Conservation (phyloP, 2,797 vertebrate genomes). For the Buphagus erythrorhynchus region DNA sequence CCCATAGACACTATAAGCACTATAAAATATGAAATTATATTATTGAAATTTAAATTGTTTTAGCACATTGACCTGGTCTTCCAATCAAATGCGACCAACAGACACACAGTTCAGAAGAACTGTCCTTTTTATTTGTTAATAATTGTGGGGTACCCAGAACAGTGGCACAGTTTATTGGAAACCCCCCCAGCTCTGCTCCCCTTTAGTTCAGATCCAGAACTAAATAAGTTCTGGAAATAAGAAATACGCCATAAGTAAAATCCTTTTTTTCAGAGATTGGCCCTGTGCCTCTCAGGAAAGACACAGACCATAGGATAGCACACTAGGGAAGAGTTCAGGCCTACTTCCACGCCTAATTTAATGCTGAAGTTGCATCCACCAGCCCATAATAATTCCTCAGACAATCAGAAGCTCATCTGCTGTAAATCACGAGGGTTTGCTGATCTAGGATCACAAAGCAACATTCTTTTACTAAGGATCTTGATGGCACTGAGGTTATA, state of each 20-base stretch:
- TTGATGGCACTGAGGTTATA: not conserved
- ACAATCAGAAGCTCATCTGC: not conserved
- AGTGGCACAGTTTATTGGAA: not conserved
- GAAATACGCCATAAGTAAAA: not conserved
- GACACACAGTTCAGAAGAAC: not conserved
- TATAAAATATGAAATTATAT: not conserved
- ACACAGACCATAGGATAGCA: not conserved
- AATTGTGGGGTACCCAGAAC: not conserved
- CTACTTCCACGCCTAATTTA: not conserved
- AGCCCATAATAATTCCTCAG: not conserved
- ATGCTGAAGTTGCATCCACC: not conserved
- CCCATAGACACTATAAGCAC: not conserved
- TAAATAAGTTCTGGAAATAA: too few species aligned
- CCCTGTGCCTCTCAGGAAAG: not conserved
- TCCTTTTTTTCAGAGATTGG: not conserved
- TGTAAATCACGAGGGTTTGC: not conserved
- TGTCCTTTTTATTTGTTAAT: not conserved
- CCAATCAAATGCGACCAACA: not conserved
- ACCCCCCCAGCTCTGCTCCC: not conserved
- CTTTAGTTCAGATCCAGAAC: not conserved
- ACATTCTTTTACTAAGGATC: not conserved
- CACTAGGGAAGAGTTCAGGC: not conserved
- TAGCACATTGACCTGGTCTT: not conserved
- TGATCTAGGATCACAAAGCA: not conserved
- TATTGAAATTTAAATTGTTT: not conserved